A percentile compares a stretch with the other conserved stretches of the same genome.
These are phyloP conservation scores for Eptatretus atami DNA, from an alignment of 2,797 vertebrate species.

Conservation along the genomic window DNA sequence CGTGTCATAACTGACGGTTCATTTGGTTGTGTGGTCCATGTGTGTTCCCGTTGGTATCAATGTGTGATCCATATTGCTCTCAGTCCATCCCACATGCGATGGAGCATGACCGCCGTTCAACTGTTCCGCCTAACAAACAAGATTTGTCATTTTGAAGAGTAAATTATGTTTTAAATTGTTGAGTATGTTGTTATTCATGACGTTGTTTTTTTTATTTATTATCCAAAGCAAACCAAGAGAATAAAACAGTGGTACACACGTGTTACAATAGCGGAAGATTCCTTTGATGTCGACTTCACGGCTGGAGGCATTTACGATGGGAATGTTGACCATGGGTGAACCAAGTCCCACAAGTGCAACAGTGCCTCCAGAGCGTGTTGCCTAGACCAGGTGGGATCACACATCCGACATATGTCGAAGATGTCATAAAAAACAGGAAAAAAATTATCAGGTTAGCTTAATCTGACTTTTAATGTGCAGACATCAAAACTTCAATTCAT, in stretches of 20 bases:
- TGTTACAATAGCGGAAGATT: slow-evolving; percentile 80
- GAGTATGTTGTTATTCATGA: too few species aligned
- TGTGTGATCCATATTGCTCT: too few species aligned
- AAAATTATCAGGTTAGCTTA: background rate
- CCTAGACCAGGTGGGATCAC: slow-evolving; percentile 15
- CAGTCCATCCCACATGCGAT: too few species aligned
- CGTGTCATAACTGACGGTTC: too few species aligned
- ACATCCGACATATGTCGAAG: too few species aligned
- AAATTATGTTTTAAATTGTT: too few species aligned
- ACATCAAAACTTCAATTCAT: background rate
- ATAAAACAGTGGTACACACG: slow-evolving; percentile 22
- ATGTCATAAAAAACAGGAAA: background rate
- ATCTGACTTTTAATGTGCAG: background rate
- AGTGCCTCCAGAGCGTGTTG: slow-evolving; percentile 47
- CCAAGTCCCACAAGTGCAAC: slow-evolving; percentile 53
- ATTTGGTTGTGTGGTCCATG: too few species aligned
- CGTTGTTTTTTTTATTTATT: too few species aligned
- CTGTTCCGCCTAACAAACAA: too few species aligned
- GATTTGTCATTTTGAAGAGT: too few species aligned
- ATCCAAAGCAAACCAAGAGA: background rate
- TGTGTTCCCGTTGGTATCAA: too few species aligned
- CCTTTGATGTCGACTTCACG: slow-evolving; percentile 76
- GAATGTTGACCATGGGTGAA: slow-evolving; percentile 29
- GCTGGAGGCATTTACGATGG: slow-evolving; percentile 30
- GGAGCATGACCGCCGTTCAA: too few species aligned